Conservation (phyloP, 2,113 vertebrate genomes). For the Leucosticte australis region DNA sequence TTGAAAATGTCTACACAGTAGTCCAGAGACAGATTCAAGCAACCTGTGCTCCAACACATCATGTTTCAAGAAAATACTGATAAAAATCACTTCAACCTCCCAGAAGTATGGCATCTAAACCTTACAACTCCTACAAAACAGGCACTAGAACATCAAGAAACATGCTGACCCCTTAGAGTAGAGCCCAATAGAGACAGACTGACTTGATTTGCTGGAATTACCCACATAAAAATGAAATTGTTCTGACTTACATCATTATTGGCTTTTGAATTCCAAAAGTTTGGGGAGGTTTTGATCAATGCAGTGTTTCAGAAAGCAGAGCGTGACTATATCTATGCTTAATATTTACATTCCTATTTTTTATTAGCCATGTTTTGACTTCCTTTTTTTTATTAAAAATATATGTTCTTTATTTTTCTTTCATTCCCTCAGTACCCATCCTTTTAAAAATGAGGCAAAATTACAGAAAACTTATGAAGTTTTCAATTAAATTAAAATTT, state of each 20-base stretch:
- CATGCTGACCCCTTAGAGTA: background rate
- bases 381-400: background rate
- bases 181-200: background rate
- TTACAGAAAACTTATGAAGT: background rate
- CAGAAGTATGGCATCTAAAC: background rate
- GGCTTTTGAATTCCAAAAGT: background rate
- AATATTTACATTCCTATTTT: background rate
- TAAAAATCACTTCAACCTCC: background rate
- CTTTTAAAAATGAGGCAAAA: background rate
- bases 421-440: accelerated
- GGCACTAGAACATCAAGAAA: background rate
- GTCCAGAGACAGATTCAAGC: background rate
- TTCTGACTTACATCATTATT: background rate
- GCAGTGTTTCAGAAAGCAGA: background rate
- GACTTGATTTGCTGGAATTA: background rate
- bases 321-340: background rate
- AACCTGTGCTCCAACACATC: background rate
- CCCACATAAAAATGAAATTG: background rate
- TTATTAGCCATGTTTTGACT: background rate
- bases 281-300: background rate
- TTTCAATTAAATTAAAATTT: background rate
- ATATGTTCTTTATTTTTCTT: background rate
- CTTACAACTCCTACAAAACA: background rate
- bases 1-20: background rate
- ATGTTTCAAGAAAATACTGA: background rate